Evolutionary conservation across 23 tunicate species (phyloP).

Genomic region (Oikopleura albicans): DNA sequence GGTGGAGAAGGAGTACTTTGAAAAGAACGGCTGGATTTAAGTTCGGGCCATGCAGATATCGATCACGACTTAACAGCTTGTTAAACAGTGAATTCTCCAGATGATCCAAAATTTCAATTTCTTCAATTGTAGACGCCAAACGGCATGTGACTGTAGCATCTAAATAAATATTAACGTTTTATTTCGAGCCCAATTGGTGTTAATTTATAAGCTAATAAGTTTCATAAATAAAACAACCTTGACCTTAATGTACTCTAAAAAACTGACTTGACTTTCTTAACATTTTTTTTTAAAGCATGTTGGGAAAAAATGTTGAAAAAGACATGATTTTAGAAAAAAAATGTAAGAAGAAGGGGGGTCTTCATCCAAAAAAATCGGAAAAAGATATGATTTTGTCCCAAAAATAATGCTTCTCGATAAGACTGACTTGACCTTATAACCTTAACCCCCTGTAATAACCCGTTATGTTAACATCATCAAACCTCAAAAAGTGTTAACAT

Average conservation of each 20-base stretch:
- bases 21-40: neutral
- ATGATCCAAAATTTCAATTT: constrained; percentile 56
- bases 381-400: too few species aligned
- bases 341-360: too few species aligned
- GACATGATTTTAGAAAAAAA: too few species aligned
- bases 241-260: too few species aligned
- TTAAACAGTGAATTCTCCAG: constrained; percentile 58
- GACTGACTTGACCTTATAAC: too few species aligned
- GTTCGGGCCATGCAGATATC: neutral
- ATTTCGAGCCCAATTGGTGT: constrained; percentile 33
- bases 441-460: too few species aligned
- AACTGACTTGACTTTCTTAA: too few species aligned
- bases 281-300: constrained; percentile 22
- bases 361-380: too few species aligned
- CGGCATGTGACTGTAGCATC: too few species aligned
- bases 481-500: too few species aligned
- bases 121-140: constrained; percentile 24
- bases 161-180: constrained; percentile 27
- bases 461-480: too few species aligned
- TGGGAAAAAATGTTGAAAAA: neutral
- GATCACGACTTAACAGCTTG: constrained; percentile 52
- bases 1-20: neutral
- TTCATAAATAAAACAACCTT: constrained; percentile 3
- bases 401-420: too few species aligned
- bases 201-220: neutral